Conservation (phyloP, 1,140 invertebrate genomes). For the Zaprionus kolodkinae region DNA sequence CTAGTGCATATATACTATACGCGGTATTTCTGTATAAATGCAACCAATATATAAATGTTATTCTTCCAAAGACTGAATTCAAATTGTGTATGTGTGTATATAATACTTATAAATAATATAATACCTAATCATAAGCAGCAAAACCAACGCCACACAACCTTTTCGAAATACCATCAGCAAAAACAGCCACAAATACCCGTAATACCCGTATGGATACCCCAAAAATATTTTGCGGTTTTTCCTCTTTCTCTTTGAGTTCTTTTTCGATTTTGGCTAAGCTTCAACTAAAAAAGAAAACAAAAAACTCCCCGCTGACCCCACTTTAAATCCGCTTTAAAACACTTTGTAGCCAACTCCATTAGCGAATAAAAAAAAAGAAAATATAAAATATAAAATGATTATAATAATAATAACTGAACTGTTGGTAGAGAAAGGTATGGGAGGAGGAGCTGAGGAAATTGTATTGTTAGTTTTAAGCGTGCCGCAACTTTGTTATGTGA, state of each 20-base stretch:
- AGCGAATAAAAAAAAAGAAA: constrained; percentile 6
- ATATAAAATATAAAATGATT: neutral
- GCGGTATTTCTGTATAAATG: constrained; percentile 30
- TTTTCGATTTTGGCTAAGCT: constrained; percentile 14
- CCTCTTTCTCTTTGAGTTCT: constrained; percentile 16
- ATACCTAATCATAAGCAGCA: constrained; percentile 41
- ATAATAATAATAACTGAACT: constrained; percentile 16
- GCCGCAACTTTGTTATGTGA: constrained; percentile 77
- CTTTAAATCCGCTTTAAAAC: neutral
- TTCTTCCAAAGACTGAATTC: constrained; percentile 82
- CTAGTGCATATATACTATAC: constrained; percentile 5
- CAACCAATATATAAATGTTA: constrained; percentile 78
- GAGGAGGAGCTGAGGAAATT: constrained; percentile 37
- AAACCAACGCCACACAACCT: constrained; percentile 17
- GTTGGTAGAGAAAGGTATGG: constrained; percentile 13
- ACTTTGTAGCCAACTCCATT: constrained; percentile 32
- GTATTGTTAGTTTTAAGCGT: constrained; percentile 69
- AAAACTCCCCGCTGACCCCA: neutral
- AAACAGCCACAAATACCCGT: constrained; percentile 14
- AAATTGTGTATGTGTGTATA: constrained; percentile 78
- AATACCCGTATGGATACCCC: constrained; percentile 1
- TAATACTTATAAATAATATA: constrained; percentile 47
- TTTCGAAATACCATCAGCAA: constrained; percentile 20
- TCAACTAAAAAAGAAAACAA: neutral
- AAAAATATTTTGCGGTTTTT: constrained; percentile 6